Percentiles rank a stretch among this genome's conserved stretches.
Conservation (phyloP, 2,797 vertebrate genomes). For the Pantherophis vulpinus region DNA sequence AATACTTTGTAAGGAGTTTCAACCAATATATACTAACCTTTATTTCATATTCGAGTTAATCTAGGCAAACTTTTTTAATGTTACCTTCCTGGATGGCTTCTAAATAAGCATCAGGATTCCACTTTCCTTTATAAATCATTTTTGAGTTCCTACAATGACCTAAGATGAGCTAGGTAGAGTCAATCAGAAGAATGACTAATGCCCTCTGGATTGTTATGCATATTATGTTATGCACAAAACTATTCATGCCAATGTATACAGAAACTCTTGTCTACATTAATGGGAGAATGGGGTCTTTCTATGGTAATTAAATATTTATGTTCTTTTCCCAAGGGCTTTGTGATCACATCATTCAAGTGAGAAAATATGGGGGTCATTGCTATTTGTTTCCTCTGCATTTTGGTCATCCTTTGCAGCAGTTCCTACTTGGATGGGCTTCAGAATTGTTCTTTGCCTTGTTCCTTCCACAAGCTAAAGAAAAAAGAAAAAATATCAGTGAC, state of each 20-base stretch:
- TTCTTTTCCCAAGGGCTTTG: background rate
- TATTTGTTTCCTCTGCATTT: background rate
- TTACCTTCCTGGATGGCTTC: background rate
- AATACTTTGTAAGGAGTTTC: background rate
- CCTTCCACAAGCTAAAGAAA: background rate
- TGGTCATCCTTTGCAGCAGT: slow-evolving; percentile 34
- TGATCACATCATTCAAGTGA: slow-evolving; percentile 13
- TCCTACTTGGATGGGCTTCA: background rate
- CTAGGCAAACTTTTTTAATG: slow-evolving; percentile 1
- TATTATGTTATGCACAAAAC: background rate
- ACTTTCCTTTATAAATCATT: slow-evolving; percentile 27
- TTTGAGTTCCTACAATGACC: slow-evolving; percentile 53
- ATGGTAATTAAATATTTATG: background rate
- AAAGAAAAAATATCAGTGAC: background rate
- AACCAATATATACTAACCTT: background rate
- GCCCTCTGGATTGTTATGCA: background rate
- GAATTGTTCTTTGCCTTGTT: slow-evolving; percentile 4
- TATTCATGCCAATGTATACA: slow-evolving; percentile 1
- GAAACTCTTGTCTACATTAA: slow-evolving; percentile 5
- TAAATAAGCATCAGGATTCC: slow-evolving; percentile 25
- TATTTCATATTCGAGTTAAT: background rate
- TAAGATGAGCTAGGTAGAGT: background rate
- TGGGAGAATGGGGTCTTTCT: slow-evolving; percentile 14
- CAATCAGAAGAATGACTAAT: slow-evolving; percentile 13
- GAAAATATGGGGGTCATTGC: slow-evolving; percentile 27